Percentiles rank a stretch among this genome's conserved stretches.
Evolutionary conservation across 2,888 invertebrate species (phyloP).

Genomic region (Polylopha cassiicola): DNA sequence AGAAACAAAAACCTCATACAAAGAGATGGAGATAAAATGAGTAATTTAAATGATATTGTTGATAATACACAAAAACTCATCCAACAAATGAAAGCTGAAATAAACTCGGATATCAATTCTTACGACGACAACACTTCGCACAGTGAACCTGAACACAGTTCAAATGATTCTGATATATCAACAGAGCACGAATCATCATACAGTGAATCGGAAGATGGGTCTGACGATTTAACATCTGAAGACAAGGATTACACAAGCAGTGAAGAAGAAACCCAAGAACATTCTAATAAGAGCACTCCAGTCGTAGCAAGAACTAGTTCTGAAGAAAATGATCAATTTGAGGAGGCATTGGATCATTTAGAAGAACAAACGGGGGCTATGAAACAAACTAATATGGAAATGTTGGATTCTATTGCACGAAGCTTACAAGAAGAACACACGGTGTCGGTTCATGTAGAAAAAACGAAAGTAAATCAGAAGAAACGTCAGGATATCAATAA

Average conservation of each 20-base stretch:
- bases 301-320: slow-evolving; percentile 54
- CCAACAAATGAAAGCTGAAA: slow-evolving; percentile 81
- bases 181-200: slow-evolving; percentile 69
- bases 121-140: slow-evolving; percentile 63
- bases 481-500: slow-evolving; percentile 53
- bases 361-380: slow-evolving; percentile 59
- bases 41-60: slow-evolving; percentile 72
- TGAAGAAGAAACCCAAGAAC: slow-evolving; percentile 34
- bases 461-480: slow-evolving; percentile 23
- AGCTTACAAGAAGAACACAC: slow-evolving; percentile 63
- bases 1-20: too few relatives aligned
- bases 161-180: slow-evolving; percentile 43
- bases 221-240: slow-evolving; percentile 58
- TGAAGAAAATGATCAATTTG: slow-evolving; percentile 69
- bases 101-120: slow-evolving; percentile 78
- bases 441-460: slow-evolving; percentile 38
- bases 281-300: slow-evolving; percentile 22
- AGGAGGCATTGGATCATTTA: slow-evolving; percentile 69
- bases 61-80: slow-evolving; percentile 79
- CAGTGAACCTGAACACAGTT: slow-evolving; percentile 61
- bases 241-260: slow-evolving; percentile 50
- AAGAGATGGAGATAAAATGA: slow-evolving; percentile 44
- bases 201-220: slow-evolving; percentile 58
- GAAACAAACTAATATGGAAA: slow-evolving; percentile 60
- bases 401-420: slow-evolving; percentile 65